Evolutionary conservation across 2,888 invertebrate genomes (phyloP).

Genomic region (Acheta domesticus): DNA sequence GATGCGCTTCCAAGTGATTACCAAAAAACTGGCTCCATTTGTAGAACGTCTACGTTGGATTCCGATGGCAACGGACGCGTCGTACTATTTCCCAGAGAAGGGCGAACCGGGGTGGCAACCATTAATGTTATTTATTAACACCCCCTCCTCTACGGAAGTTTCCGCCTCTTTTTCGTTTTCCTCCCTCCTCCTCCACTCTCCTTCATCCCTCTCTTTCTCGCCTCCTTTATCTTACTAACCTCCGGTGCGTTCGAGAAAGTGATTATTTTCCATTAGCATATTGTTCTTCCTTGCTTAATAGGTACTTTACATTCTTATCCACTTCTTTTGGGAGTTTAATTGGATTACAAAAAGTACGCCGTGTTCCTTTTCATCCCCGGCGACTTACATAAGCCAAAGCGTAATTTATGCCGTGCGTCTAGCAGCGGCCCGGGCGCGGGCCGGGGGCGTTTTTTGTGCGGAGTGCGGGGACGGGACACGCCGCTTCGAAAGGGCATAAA

Average conservation of each 20-base stretch:
- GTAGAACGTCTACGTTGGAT: neutral
- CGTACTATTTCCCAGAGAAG: neutral
- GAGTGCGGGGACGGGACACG: neutral
- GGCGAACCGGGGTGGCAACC: neutral
- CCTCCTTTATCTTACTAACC: neutral
- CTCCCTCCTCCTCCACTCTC: neutral
- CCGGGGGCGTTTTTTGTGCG: neutral
- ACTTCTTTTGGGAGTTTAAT: neutral
- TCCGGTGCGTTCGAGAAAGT: neutral
- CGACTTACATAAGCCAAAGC: neutral
- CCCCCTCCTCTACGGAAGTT: neutral
- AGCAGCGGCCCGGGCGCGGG: neutral
- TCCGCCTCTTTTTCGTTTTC: neutral
- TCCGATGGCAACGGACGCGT: neutral
- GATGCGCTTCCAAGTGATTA: neutral
- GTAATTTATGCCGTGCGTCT: neutral
- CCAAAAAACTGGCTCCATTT: neutral
- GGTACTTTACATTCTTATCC: neutral
- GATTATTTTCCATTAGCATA: constrained; percentile 18
- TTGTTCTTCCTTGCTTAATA: constrained; percentile 6
- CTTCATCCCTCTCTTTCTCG: neutral
- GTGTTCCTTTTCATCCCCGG: constrained; percentile 4
- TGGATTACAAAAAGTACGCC: neutral
- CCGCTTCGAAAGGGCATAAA: neutral
- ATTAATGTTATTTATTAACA: neutral